Evolutionary conservation across 1,140 invertebrate species (phyloP).

Genomic region (Hypsibius dujardini): DNA sequence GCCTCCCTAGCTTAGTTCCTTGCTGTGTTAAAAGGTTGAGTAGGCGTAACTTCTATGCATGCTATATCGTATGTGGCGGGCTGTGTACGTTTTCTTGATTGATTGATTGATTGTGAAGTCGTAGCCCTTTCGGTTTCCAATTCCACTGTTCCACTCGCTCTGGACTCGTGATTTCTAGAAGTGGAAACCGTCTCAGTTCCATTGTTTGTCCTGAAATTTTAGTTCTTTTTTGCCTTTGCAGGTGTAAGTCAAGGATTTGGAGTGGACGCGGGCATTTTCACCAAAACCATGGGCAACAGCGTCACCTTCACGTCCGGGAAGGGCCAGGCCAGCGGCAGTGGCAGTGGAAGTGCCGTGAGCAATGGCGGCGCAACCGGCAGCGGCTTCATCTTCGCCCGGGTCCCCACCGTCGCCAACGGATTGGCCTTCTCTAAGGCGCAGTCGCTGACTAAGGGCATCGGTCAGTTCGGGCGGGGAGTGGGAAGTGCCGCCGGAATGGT

Average conservation of each 20-base stretch:
- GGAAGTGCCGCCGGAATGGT: slow-evolving; percentile 24
- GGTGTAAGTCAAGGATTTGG: slow-evolving; percentile 1
- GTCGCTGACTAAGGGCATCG: slow-evolving; percentile 2
- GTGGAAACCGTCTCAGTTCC: neutral
- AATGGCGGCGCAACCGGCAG: neutral
- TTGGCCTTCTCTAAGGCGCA: neutral
- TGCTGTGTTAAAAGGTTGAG: neutral
- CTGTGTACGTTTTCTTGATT: neutral
- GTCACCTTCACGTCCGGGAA: slow-evolving; percentile 4
- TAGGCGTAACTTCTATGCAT: neutral
- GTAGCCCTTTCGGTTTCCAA: neutral
- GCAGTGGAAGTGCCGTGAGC: neutral
- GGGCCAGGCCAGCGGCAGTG: neutral
- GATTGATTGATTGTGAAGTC: neutral
- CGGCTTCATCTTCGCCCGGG: neutral
- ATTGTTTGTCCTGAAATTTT: neutral
- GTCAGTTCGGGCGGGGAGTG: slow-evolving; percentile 25
- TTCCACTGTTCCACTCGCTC: neutral
- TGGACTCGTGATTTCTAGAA: neutral
- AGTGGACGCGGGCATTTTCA: slow-evolving; percentile 6
- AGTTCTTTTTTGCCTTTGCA: neutral
- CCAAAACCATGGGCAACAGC: slow-evolving; percentile 10
- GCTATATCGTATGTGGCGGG: neutral
- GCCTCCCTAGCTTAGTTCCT: neutral
- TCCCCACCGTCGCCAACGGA: neutral